Evolutionary conservation across 2,888 invertebrate genomes (phyloP).

Genomic region (Philaethria dido): DNA sequence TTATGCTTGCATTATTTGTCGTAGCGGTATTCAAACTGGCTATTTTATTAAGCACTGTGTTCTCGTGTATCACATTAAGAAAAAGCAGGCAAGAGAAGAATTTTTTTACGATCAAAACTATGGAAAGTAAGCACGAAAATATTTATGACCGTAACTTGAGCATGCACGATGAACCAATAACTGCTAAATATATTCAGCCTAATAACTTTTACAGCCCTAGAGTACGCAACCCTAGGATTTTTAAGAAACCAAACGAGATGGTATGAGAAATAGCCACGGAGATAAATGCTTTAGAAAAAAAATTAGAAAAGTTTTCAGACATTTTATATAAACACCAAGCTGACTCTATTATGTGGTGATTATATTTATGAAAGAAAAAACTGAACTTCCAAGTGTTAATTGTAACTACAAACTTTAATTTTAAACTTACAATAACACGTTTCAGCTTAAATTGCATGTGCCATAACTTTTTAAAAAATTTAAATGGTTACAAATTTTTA

Average conservation of each 20-base stretch:
- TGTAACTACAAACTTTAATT: no score
- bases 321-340: conserved; percentile 81
- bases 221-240: conserved; percentile 74
- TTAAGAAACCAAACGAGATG: conserved; percentile 77
- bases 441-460: conserved; percentile 45
- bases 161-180: conserved; percentile 70
- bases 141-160: conserved; percentile 69
- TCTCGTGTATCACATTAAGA: conserved; percentile 87
- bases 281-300: conserved; percentile 81
- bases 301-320: conserved; percentile 78
- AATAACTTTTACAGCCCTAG: conserved; percentile 79
- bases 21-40: conserved; percentile 89
- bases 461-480: conserved; percentile 48
- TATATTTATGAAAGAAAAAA: neutral
- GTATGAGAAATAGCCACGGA: conserved; percentile 83
- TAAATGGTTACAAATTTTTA: neutral
- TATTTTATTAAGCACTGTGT: conserved; percentile 87
- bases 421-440: neutral
- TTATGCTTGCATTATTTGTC: conserved; percentile 86
- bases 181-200: conserved; percentile 76
- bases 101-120: conserved; percentile 66
- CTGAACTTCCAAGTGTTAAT: neutral
- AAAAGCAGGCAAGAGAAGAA: conserved; percentile 77
- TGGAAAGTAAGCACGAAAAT: conserved; percentile 71
- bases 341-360: conserved; percentile 85